Evolutionary conservation across 2,113 vertebrate genomes (phyloP).

Genomic region (Rhagologus leucostigma): DNA sequence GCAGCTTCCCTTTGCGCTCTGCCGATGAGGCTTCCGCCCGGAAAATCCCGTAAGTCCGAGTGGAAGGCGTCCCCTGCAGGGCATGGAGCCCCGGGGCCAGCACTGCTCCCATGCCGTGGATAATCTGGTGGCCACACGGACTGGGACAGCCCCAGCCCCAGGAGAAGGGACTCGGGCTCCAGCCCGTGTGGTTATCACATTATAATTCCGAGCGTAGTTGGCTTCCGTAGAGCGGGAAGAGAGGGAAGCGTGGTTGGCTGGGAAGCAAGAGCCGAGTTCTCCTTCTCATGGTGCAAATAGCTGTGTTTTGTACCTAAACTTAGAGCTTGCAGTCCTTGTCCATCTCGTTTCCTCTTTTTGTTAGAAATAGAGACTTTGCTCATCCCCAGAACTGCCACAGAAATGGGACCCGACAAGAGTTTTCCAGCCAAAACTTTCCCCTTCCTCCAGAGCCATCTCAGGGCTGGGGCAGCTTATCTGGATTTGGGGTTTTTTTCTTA

Average conservation of each 20-base stretch:
- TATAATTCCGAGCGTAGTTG: neutral
- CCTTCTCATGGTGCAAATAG: fast-evolving
- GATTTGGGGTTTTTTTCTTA: neutral
- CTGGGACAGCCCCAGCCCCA: neutral
- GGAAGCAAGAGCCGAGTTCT: neutral
- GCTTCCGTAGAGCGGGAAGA: neutral
- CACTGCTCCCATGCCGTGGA: neutral
- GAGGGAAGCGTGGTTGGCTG: fast-evolving
- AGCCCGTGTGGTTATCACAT: neutral
- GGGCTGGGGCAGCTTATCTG: neutral
- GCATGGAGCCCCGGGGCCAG: neutral
- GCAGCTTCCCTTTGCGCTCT: slow-evolving; percentile 37
- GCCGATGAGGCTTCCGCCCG: slow-evolving; percentile 30
- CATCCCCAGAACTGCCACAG: fast-evolving
- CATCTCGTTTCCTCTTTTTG: neutral
- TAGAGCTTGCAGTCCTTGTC: neutral
- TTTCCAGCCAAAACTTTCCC: neutral
- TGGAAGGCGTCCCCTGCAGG: neutral
- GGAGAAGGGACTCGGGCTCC: neutral
- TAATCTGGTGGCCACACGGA: neutral
- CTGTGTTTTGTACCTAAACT: fast-evolving
- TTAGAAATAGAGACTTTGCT: neutral
- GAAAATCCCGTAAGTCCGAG: slow-evolving; percentile 48
- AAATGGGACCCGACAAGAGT: fast-evolving
- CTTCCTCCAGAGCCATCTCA: neutral